Evolutionary conservation across 2,797 vertebrate species (phyloP).

Genomic region (Falco rusticolus): DNA sequence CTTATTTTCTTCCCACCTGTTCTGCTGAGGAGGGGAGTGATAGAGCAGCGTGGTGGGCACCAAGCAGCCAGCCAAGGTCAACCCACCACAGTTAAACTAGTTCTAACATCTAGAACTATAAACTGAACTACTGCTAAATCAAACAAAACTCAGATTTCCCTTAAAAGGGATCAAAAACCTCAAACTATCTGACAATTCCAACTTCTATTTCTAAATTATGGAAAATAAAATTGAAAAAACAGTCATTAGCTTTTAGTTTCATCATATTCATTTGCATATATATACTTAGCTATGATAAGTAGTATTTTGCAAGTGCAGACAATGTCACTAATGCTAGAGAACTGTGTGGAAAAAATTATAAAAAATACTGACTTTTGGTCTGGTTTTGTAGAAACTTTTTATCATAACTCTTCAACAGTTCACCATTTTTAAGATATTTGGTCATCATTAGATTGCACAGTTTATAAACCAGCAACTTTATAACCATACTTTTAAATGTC

Average conservation of each 20-base stretch:
- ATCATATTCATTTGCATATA: not conserved
- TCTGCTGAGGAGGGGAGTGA: too few species aligned
- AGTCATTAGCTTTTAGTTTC: not conserved
- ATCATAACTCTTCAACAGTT: not conserved
- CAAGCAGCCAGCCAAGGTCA: too few species aligned
- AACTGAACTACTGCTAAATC: not conserved
- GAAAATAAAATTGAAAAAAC: not conserved
- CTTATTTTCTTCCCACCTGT: too few species aligned
- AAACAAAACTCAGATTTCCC: not conserved
- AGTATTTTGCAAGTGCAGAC: not conserved
- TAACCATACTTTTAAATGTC: not conserved
- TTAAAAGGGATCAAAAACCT: not conserved
- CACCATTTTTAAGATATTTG: not conserved
- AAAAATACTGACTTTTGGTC: not conserved
- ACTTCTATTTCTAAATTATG: not conserved
- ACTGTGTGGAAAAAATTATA: not conserved
- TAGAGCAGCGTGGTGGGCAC: too few species aligned
- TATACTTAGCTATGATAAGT: not conserved
- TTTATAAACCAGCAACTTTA: conserved; percentile 23
- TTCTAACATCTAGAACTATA: not conserved
- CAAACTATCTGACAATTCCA: not conserved
- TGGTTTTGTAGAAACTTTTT: not conserved
- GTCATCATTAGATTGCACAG: not conserved
- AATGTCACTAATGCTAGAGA: not conserved
- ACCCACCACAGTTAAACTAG: not conserved